These are phyloP conservation scores for Papilio protenor DNA, from an alignment of 2,888 invertebrate species.

Conservation along the genomic window DNA sequence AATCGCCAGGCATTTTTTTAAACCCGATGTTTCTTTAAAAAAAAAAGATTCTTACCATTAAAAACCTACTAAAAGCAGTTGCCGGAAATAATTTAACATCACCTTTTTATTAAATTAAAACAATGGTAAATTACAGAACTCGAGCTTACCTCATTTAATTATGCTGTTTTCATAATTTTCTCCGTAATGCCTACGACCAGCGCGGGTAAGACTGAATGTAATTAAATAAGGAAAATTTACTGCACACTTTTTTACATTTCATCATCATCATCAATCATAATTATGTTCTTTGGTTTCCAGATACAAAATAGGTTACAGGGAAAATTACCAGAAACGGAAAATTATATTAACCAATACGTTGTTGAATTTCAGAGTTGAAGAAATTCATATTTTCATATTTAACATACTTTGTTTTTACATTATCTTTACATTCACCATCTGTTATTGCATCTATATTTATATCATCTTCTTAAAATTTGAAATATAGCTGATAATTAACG, in stretches of 20 bases:
- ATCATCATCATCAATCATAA: too few species aligned
- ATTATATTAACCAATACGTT: background rate
- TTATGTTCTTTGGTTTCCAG: background rate
- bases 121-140: conserved; percentile 12
- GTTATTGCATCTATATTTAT: background rate
- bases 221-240: background rate
- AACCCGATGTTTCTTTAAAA: background rate
- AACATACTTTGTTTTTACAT: too few species aligned
- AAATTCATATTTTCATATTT: too few species aligned
- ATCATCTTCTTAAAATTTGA: background rate
- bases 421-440: background rate
- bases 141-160: conserved; percentile 6
- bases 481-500: background rate
- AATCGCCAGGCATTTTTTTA: too few species aligned
- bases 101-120: conserved; percentile 4
- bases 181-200: background rate
- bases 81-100: background rate
- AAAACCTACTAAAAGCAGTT: background rate
- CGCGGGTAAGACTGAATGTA: background rate
- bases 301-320: background rate
- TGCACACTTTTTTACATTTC: background rate
- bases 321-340: background rate
- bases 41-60: background rate
- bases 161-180: conserved; percentile 19
- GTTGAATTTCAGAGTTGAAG: too few species aligned